These are phyloP conservation scores for Nemopilema nomurai DNA, from an alignment of 30 jellyfish, hydroid and myxozoan genomes.

Conservation along the genomic window DNA sequence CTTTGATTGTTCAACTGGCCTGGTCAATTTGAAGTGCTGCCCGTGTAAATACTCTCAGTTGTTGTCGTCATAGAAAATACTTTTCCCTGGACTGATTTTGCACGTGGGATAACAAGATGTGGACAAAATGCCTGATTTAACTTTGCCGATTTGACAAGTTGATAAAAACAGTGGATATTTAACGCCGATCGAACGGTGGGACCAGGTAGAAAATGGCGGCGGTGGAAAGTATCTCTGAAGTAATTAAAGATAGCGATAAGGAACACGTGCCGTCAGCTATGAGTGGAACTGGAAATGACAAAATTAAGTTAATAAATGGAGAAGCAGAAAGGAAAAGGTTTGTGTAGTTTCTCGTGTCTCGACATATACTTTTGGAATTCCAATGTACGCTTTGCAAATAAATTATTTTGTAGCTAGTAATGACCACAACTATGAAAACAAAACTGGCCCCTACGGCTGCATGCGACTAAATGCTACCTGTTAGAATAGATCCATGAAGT, in stretches of 20 bases:
- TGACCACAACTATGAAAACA: slow-evolving; percentile 52
- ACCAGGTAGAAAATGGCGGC: slow-evolving; percentile 57
- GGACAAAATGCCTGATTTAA: neutral
- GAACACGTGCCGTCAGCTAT: slow-evolving; percentile 60
- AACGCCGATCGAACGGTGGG: slow-evolving; percentile 17
- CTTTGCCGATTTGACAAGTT: neutral
- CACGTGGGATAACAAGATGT: slow-evolving; percentile 23
- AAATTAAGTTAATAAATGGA: neutral
- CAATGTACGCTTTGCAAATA: slow-evolving; percentile 22
- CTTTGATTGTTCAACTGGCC: slow-evolving; percentile 85
- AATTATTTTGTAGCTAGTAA: slow-evolving; percentile 45
- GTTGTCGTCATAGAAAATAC: slow-evolving; percentile 47
- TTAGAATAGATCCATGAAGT: neutral
- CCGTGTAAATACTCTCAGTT: slow-evolving; percentile 28
- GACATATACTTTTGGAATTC: neutral
- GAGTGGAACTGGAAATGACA: slow-evolving; percentile 2
- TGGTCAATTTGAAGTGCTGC: slow-evolving; percentile 62
- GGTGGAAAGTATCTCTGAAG: slow-evolving; percentile 58
- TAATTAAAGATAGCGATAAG: slow-evolving; percentile 38
- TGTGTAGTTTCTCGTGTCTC: neutral
- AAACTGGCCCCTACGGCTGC: slow-evolving; percentile 27
- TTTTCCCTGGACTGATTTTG: neutral
- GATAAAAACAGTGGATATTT: neutral
- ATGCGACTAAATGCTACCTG: neutral
- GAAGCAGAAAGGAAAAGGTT: slow-evolving; percentile 40